Evolutionary conservation across 2,113 vertebrate species (phyloP), one percentile per base, ranked within the genome.

Genomic region (Periophthalmus modestus): DNA sequence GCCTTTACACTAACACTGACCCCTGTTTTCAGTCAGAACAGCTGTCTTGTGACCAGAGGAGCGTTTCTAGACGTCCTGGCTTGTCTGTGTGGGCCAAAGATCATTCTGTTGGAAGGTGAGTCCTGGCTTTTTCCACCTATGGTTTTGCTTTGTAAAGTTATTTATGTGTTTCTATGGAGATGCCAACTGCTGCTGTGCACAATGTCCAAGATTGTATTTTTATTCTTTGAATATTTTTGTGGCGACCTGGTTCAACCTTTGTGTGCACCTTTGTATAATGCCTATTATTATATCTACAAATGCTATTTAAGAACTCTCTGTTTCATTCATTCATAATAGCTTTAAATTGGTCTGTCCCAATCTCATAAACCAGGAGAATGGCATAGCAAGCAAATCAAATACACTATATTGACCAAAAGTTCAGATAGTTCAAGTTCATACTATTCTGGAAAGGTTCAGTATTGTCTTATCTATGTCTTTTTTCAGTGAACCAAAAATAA

Each of bases 31-130:
- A 96, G 96, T 81, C 81, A 89, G 75, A 98, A 98, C 85, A 87
- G 90, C 50, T 98, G 96, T 87, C 87, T 96, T 81, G 95, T 98
- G 87, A 98, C 97, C 72, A 95, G 96, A 94, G 96, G 95, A 72
- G 93, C 94, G 7, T 95, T 87, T 84, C 82, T 98, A 71, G 96
- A 98, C 76, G 85, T 97, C 73, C 73, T 98, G 82, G 74, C 89
- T 81, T 85, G 93, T 59, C 79, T 98, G 82, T 95, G 90, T 87
- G 87, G 87, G 10, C 71, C 77, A 0, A 77, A 52, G 48, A 74
- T 70, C 73, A 81, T 67, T 73, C 55, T 87, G 63, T 71, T 89
- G 39, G 62, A 78, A 54, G 93, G 94, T 94, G 82, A 85, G 92
- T 77, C 14, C 33, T 57, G 14, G 7, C 24, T 16, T 33, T 28